Conservation (phyloP, 2,113 vertebrate species). For the Petaurus breviceps region DNA sequence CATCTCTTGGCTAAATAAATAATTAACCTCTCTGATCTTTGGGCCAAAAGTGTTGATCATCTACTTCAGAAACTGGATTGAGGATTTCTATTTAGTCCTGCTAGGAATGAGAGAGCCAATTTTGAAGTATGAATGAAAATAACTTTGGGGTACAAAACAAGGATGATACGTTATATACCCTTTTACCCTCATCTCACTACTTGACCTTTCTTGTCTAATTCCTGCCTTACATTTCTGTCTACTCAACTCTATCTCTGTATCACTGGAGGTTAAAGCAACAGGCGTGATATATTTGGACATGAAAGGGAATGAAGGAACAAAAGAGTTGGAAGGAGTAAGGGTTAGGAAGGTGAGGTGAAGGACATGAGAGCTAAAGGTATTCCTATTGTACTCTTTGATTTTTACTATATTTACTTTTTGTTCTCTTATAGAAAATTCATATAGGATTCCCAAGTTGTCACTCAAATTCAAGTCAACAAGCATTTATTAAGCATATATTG, state of each 20-base stretch:
- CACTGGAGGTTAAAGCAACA: background rate
- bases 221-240: background rate
- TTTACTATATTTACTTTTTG: background rate
- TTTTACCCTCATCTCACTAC: background rate
- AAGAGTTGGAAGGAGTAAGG: background rate
- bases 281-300: background rate
- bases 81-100: background rate
- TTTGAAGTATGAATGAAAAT: background rate
- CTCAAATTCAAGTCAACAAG: background rate
- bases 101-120: background rate
- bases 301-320: background rate
- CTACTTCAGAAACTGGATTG: background rate
- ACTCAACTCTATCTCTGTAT: background rate
- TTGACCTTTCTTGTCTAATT: constrained; percentile 4
- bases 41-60: background rate
- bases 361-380: too few species aligned
- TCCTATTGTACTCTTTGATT: background rate
- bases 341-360: background rate
- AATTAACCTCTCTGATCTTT: background rate
- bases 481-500: background rate
- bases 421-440: background rate
- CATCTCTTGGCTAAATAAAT: background rate
- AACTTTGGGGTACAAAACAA: background rate
- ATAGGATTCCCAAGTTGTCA: background rate
- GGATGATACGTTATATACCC: background rate